Conservation (phyloP, 2,888 invertebrate genomes). For the Athrips mouffetella region DNA sequence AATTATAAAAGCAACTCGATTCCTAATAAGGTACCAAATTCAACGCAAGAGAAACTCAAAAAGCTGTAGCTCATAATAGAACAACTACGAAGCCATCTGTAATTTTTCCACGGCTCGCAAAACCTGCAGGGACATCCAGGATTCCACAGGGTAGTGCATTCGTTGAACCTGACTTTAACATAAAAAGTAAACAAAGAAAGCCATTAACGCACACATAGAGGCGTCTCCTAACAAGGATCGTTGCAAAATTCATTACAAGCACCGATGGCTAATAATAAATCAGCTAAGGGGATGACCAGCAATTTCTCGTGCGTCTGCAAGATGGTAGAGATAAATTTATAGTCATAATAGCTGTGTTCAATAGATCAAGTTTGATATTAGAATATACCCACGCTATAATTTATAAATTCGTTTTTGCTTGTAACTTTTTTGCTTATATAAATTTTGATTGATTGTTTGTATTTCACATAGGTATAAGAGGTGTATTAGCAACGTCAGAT, state of each 20-base stretch:
- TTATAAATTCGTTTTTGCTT: too few species aligned
- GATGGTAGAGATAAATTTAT: too few species aligned
- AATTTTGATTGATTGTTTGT: too few species aligned
- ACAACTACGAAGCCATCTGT: not conserved
- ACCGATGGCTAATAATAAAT: conserved; percentile 41
- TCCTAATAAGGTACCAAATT: too few species aligned
- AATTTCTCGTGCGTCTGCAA: too few species aligned
- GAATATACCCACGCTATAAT: too few species aligned
- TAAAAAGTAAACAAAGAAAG: conserved; percentile 41
- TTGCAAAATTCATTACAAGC: conserved; percentile 57
- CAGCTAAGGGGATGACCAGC: conserved; percentile 28
- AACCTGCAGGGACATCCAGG: not conserved
- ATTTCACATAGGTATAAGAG: too few species aligned
- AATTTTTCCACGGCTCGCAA: conserved; percentile 7
- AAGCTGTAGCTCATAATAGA: not conserved
- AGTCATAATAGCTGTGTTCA: too few species aligned
- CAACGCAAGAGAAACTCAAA: not conserved
- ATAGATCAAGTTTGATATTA: too few species aligned
- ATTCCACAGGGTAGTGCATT: conserved; percentile 7
- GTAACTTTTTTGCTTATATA: too few species aligned
- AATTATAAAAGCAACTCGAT: too few species aligned
- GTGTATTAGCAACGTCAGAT: too few species aligned
- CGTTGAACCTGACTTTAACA: conserved; percentile 11
- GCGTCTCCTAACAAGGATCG: conserved; percentile 57
- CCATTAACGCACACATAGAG: conserved; percentile 44